Evolutionary conservation across 2,113 vertebrate genomes (phyloP).

Genomic region (Ceratotherium simum): DNA sequence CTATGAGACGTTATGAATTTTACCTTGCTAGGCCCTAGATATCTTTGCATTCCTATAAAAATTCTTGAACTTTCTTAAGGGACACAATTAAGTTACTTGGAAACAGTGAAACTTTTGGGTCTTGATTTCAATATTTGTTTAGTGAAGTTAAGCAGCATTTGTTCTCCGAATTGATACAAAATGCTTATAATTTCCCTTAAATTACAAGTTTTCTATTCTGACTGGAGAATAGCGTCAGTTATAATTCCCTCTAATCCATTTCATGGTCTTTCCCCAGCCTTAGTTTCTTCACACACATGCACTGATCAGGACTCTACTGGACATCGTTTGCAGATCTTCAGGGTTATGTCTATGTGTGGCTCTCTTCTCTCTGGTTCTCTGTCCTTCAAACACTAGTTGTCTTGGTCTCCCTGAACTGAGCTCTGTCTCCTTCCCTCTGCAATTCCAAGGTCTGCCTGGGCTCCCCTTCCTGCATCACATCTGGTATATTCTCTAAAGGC

Average conservation of each 20-base stretch:
- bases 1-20: neutral
- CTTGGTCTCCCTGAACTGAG: neutral
- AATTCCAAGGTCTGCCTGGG: neutral
- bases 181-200: neutral
- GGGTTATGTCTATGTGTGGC: rapidly evolving
- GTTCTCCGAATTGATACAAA: neutral
- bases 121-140: neutral
- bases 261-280: neutral
- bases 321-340: neutral
- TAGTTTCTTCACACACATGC: neutral
- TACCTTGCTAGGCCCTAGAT: neutral
- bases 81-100: neutral
- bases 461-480: neutral
- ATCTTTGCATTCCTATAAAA: neutral
- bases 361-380: neutral
- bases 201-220: neutral
- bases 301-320: neutral
- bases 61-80: neutral
- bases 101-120: neutral
- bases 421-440: neutral
- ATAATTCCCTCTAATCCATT: neutral
- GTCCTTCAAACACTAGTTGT: neutral
- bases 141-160: neutral
- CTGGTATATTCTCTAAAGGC: neutral
- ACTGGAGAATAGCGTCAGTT: neutral